Conservation (phyloP, 2,113 vertebrate genomes). For the Sporophila hypoxantha region DNA sequence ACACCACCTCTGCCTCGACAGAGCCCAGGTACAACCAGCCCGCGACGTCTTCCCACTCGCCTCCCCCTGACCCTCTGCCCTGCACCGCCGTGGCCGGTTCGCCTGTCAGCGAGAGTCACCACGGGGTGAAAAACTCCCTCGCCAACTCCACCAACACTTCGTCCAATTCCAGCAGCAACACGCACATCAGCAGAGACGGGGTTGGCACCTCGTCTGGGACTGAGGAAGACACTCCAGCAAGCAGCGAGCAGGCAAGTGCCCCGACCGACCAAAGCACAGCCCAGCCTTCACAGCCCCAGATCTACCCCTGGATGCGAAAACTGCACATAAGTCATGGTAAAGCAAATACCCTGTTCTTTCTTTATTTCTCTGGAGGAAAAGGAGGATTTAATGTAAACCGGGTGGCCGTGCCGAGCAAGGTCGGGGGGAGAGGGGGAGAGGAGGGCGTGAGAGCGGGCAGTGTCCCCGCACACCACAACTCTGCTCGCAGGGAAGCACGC, state of each 20-base stretch:
- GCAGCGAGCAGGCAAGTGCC: conserved; percentile 86
- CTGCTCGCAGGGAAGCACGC: background rate
- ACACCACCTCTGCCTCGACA: conserved; percentile 80
- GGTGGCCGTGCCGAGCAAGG: conserved; percentile 37
- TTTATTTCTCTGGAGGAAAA: conserved; percentile 61
- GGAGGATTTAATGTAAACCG: conserved; percentile 45
- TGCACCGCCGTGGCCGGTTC: conserved; percentile 87
- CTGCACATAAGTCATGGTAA: conserved; percentile 99
- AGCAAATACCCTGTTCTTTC: conserved; percentile 61
- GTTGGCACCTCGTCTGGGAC: conserved; percentile 85
- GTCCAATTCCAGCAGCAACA: conserved; percentile 75
- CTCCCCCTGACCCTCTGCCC: conserved; percentile 87
- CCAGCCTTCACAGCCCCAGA: conserved; percentile 88
- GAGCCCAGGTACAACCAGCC: conserved; percentile 92
- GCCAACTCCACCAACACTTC: conserved; percentile 80
- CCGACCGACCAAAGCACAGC: conserved; percentile 84
- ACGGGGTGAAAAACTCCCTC: conserved; percentile 89
- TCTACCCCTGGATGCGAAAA: conserved; percentile 99
- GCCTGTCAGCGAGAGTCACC: conserved; percentile 83
- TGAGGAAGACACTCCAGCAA: conserved; percentile 87
- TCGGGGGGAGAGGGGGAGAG: conserved; percentile 31
- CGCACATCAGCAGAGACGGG: conserved; percentile 86
- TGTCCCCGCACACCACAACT: background rate
- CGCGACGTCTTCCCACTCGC: conserved; percentile 82
- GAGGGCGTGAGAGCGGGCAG: conserved; percentile 40